These are phyloP conservation scores for Achatina immaculata DNA, from an alignment of 1,140 invertebrate genomes.

Conservation along the genomic window DNA sequence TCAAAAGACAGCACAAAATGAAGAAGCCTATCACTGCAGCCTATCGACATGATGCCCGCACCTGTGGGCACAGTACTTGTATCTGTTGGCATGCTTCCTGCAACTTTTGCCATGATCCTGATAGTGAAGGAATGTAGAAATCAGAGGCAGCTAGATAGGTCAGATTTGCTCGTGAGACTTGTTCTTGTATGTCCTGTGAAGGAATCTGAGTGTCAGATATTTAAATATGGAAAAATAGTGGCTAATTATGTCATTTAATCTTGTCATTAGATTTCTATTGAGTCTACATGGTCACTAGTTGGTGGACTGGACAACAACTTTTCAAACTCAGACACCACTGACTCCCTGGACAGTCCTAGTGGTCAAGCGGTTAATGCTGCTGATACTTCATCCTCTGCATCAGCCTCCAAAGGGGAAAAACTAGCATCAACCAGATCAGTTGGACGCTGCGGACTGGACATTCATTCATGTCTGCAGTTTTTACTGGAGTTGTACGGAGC, in stretches of 20 bases:
- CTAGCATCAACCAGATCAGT: constrained; percentile 26
- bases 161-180: no score
- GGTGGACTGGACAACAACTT: constrained; percentile 58
- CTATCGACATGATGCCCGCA: no score
- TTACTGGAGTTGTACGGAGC: constrained; percentile 85
- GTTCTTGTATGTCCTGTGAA: no score
- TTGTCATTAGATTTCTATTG: constrained; percentile 62
- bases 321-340: constrained; percentile 62
- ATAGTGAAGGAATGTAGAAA: no score
- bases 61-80: no score
- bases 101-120: no score
- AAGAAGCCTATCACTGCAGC: no score
- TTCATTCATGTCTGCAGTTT: constrained; percentile 89
- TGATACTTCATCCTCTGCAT: constrained; percentile 38
- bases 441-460: constrained; percentile 77
- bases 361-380: constrained; percentile 38
- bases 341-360: constrained; percentile 58
- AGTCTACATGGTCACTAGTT: constrained; percentile 69
- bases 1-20: no score
- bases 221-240: no score
- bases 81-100: no score
- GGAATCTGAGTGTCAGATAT: no score
- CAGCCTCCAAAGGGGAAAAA: constrained; percentile 29
- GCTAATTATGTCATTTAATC: neutral
- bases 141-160: no score